These are phyloP conservation scores for Cynoglossus semilaevis DNA, from an alignment of 2,113 vertebrate species.

Conservation along the genomic window DNA sequence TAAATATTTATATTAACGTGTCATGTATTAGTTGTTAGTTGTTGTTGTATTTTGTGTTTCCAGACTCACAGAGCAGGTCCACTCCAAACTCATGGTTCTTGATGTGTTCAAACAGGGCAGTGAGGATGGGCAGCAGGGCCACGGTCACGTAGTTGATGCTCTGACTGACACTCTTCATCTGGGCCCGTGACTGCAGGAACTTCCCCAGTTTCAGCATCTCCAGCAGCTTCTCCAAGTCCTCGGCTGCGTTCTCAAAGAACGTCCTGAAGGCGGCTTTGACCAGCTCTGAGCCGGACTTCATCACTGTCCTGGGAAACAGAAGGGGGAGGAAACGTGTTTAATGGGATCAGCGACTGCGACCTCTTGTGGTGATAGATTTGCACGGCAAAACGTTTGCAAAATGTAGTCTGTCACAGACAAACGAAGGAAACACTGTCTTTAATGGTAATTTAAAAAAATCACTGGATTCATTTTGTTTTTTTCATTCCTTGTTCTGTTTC, in stretches of 20 bases:
- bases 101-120: conserved; percentile 92
- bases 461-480: too few relatives aligned
- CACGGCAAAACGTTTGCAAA: too few relatives aligned
- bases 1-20: background rate
- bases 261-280: conserved; percentile 88
- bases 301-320: conserved; percentile 83
- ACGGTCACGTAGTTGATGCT: conserved; percentile 93
- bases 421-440: too few relatives aligned
- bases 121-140: conserved; percentile 90
- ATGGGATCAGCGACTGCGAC: too few relatives aligned
- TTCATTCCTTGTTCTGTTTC: too few relatives aligned
- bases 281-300: conserved; percentile 95
- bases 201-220: conserved; percentile 97
- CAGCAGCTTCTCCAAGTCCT: conserved; percentile 90
- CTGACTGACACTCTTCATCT: conserved; percentile 92
- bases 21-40: too few relatives aligned
- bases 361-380: too few relatives aligned
- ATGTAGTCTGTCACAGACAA: too few relatives aligned
- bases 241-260: conserved; percentile 94
- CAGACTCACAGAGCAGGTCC: conserved; percentile 87
- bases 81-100: conserved; percentile 85
- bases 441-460: too few relatives aligned
- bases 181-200: conserved; percentile 90
- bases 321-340: background rate
- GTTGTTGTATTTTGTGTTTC: too few relatives aligned